Evolutionary conservation across 1,140 invertebrate species (phyloP).

Genomic region (Glomeris maerens): DNA sequence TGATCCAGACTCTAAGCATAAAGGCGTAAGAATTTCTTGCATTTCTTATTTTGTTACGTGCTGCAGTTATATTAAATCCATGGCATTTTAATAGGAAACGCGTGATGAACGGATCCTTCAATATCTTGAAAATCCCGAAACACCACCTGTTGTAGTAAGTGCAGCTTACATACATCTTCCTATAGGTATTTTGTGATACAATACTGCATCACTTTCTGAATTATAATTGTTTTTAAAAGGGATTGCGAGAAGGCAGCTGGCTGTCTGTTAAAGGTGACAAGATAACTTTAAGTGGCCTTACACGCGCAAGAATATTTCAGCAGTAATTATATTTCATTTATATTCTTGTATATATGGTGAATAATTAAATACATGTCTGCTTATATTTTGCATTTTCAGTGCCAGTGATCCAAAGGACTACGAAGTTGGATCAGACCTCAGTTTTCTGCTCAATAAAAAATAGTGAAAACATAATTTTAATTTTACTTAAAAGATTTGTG

Average conservation of each 20-base stretch:
- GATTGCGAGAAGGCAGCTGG: conserved; percentile 52
- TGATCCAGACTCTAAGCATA: conserved; percentile 44
- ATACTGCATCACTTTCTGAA: background rate
- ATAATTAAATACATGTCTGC: too few species aligned
- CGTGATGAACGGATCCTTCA: conserved; percentile 46
- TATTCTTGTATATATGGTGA: too few species aligned
- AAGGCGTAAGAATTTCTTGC: conserved; percentile 42
- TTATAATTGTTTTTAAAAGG: conserved; percentile 25
- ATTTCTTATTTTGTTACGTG: background rate
- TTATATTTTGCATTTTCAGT: too few species aligned
- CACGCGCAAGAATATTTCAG: conserved; percentile 46
- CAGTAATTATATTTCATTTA: too few species aligned
- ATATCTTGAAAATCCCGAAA: conserved; percentile 43
- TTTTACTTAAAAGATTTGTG: too few species aligned
- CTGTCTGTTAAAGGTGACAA: conserved; percentile 44
- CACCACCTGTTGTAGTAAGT: conserved; percentile 39
- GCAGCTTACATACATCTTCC: background rate
- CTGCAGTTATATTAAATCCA: background rate
- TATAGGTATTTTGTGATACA: background rate
- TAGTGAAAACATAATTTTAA: too few species aligned
- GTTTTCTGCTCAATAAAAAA: too few species aligned
- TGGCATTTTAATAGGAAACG: conserved; percentile 36
- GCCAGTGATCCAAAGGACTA: conserved; percentile 17
- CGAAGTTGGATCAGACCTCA: conserved; percentile 10
- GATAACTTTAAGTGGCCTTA: conserved; percentile 43